Conservation (phyloP, 2,113 vertebrate species). For the Loxodonta africana region DNA sequence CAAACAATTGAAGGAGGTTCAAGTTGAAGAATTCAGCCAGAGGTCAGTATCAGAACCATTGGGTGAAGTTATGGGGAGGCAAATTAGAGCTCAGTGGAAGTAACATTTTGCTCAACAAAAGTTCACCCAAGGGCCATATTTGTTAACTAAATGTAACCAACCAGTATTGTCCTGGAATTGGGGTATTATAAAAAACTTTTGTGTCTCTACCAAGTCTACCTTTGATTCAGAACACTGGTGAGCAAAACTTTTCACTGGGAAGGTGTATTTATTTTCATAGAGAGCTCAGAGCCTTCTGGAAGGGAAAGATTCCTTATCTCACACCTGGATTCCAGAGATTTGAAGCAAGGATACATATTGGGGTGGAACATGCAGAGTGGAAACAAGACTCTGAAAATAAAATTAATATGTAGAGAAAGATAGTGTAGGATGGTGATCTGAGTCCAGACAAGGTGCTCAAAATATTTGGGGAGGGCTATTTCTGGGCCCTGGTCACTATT, state of each 20-base stretch:
- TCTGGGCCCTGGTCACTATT: background rate
- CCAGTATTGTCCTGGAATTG: background rate
- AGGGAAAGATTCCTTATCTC: background rate
- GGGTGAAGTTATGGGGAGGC: background rate
- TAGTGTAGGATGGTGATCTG: background rate
- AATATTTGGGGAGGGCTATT: fast-evolving
- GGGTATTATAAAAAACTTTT: background rate
- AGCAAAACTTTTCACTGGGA: background rate
- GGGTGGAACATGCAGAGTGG: background rate
- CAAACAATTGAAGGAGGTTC: background rate
- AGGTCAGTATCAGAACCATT: background rate
- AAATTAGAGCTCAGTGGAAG: background rate
- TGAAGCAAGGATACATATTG: background rate
- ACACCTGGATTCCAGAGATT: background rate
- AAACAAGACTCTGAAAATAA: background rate
- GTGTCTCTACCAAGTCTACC: background rate
- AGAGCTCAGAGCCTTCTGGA: background rate
- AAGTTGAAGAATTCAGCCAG: background rate
- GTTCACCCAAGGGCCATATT: background rate
- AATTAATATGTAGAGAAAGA: background rate
- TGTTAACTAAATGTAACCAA: background rate
- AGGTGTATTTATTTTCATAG: background rate
- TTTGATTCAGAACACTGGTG: background rate
- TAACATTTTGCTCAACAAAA: background rate
- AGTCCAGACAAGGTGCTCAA: background rate